These are phyloP conservation scores for Allygus modestus DNA, from an alignment of 2,888 invertebrate genomes.

Conservation along the genomic window DNA sequence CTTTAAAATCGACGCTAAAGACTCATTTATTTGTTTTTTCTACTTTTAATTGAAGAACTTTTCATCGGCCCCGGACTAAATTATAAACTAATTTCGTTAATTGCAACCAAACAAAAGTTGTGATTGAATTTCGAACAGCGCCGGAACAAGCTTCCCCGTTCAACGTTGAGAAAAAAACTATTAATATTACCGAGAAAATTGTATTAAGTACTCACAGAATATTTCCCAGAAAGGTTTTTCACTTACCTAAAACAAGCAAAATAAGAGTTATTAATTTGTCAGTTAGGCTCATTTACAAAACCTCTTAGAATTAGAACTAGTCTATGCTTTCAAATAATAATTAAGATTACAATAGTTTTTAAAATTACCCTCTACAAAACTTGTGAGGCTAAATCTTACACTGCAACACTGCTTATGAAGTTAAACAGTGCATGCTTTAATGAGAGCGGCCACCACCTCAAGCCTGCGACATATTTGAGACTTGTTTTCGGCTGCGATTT, in stretches of 20 bases:
- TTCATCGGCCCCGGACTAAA: background rate
- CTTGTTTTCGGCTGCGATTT: too few species aligned
- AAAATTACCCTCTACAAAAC: too few species aligned
- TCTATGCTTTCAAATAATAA: too few species aligned
- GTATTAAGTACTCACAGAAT: background rate
- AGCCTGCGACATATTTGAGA: too few species aligned
- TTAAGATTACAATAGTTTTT: too few species aligned
- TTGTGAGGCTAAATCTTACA: too few species aligned
- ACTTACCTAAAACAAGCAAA: constrained; percentile 5
- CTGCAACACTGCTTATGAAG: too few species aligned
- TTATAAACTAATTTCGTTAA: constrained; percentile 24
- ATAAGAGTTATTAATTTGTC: background rate
- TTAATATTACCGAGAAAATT: background rate
- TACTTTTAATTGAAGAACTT: background rate
- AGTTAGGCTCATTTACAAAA: too few species aligned
- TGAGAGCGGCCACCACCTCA: too few species aligned
- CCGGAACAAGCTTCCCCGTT: background rate
- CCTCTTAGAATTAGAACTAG: too few species aligned
- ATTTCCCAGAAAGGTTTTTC: background rate
- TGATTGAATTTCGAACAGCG: background rate
- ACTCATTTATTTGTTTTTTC: constrained; percentile 3
- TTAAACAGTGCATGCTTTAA: too few species aligned
- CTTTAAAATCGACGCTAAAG: background rate
- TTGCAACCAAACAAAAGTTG: constrained; percentile 12
- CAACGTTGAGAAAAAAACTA: background rate